phyloP scores from a whole-genome alignment of 2,113 vertebrate genomes.

The Brachypodius melanocephalos region DNA sequence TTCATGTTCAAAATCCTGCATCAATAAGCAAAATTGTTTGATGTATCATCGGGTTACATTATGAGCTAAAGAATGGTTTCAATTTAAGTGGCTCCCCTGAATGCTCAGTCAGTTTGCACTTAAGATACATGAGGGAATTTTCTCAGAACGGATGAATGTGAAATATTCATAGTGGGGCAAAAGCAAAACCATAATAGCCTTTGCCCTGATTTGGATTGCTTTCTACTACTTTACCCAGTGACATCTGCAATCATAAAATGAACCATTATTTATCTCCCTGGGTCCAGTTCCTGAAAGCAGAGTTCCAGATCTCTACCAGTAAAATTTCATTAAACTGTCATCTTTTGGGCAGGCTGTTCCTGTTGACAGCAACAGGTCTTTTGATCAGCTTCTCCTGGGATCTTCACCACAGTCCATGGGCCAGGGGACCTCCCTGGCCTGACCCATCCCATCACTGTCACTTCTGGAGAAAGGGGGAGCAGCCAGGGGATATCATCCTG shows the following conservation, averaged over 20 bases:
- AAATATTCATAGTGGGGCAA: background rate
- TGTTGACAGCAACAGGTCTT: background rate
- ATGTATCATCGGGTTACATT: background rate
- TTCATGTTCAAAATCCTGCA: constrained; percentile 14
- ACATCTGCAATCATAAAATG: background rate
- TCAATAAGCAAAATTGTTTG: constrained; percentile 27
- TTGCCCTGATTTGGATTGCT: background rate
- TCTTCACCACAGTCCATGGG: accelerated
- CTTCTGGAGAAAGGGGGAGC: background rate
- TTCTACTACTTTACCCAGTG: background rate
- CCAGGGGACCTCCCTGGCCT: background rate
- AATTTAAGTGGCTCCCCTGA: constrained; percentile 27
- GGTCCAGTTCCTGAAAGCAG: background rate
- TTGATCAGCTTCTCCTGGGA: background rate
- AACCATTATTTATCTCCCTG: background rate
- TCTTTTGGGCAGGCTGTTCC: background rate
- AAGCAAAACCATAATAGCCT: background rate
- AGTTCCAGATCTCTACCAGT: background rate
- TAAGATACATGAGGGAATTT: background rate
- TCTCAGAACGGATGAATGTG: background rate
- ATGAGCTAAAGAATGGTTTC: background rate
- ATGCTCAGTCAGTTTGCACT: background rate
- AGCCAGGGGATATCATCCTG: accelerated
- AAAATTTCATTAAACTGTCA: background rate
- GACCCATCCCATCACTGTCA: background rate